Evolutionary conservation across 2,888 invertebrate species (phyloP).

Genomic region (Temnothorax ravouxi): DNA sequence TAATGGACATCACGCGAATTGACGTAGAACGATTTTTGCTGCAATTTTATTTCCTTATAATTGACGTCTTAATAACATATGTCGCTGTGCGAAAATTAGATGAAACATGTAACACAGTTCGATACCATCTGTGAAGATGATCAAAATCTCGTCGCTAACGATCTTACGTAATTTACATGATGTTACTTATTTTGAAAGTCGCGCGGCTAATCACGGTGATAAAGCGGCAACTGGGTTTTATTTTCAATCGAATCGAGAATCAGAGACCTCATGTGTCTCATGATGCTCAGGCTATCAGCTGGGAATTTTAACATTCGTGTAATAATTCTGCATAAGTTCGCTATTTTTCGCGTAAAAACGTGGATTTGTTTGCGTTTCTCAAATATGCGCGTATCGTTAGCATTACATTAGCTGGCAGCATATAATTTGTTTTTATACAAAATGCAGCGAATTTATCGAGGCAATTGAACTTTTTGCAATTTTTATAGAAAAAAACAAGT

Average conservation of each 20-base stretch:
- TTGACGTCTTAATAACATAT: slow-evolving; percentile 17
- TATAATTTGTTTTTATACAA: neutral
- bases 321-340: neutral
- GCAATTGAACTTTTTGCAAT: neutral
- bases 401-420: too few species aligned
- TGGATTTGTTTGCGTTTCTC: neutral
- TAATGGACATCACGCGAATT: slow-evolving; percentile 2
- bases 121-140: slow-evolving; percentile 25
- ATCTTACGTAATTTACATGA: slow-evolving; percentile 34
- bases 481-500: neutral
- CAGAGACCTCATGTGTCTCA: neutral
- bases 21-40: slow-evolving; percentile 23
- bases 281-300: slow-evolving; percentile 19
- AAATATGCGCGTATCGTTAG: neutral
- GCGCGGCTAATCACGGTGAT: slow-evolving; percentile 37
- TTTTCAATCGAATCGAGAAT: slow-evolving; percentile 2
- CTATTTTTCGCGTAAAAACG: neutral
- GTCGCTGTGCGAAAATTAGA: neutral
- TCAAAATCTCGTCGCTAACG: slow-evolving; percentile 27
- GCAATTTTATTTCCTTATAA: neutral
- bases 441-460: neutral
- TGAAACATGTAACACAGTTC: neutral
- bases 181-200: slow-evolving; percentile 24
- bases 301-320: neutral
- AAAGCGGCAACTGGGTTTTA: neutral